A percentile compares a stretch with the other conserved stretches of the same genome.
These are phyloP conservation scores for Falco berigora DNA, from an alignment of 2,797 vertebrate genomes.

Conservation along the genomic window DNA sequence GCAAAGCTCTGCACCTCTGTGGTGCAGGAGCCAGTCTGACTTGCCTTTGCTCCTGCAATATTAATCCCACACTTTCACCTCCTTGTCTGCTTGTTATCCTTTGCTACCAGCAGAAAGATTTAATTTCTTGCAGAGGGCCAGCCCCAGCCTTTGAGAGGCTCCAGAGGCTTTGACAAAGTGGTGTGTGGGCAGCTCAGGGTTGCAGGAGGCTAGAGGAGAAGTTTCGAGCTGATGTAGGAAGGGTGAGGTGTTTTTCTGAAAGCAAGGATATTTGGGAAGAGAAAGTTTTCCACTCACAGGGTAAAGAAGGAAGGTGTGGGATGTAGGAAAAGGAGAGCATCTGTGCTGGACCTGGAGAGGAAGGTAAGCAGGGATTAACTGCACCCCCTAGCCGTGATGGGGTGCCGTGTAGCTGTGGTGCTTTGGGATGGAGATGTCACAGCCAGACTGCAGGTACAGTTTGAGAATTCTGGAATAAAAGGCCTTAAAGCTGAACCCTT, in stretches of 20 bases:
- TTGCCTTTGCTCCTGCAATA: neutral
- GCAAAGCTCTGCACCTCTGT: neutral
- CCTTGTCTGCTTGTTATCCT: neutral
- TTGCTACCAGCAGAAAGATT: neutral
- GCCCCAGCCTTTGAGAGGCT: neutral
- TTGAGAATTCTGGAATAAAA: neutral
- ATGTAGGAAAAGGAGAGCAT: neutral
- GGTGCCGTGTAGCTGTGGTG: neutral
- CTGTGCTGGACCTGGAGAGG: neutral
- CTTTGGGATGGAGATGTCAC: neutral
- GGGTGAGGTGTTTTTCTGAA: neutral
- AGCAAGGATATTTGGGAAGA: neutral
- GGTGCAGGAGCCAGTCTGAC: neutral
- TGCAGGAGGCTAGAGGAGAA: neutral
- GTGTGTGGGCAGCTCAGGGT: neutral
- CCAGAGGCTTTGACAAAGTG: fast-evolving
- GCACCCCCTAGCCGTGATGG: fast-evolving
- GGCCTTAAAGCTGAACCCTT: neutral
- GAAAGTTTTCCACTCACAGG: neutral
- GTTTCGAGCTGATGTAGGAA: neutral
- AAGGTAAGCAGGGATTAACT: neutral
- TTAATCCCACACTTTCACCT: fast-evolving
- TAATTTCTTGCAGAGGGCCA: neutral
- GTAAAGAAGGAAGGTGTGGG: neutral
- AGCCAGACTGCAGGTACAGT: fast-evolving